These are phyloP conservation scores for Drosophila cognata DNA, from an alignment of 2,888 invertebrate genomes.

Conservation along the genomic window DNA sequence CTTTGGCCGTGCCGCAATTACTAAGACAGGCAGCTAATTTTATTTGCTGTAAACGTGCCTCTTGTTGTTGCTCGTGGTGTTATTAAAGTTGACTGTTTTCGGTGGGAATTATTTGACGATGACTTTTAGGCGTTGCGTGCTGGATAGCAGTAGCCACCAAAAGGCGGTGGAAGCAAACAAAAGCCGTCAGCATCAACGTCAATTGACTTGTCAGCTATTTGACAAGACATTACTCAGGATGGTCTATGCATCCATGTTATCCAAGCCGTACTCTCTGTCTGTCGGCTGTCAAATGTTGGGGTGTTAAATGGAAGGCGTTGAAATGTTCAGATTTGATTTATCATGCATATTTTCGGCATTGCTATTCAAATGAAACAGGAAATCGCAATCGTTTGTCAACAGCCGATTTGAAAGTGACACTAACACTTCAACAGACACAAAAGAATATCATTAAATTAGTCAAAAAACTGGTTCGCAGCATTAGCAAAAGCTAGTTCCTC, in stretches of 20 bases:
- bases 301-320: conserved; percentile 50
- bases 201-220: conserved; percentile 71
- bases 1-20: conserved; percentile 70
- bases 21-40: conserved; percentile 79
- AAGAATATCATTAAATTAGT: conserved; percentile 34
- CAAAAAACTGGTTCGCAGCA: conserved; percentile 66
- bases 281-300: not conserved
- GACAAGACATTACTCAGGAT: conserved; percentile 66
- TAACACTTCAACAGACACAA: conserved; percentile 43
- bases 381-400: conserved; percentile 32
- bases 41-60: conserved; percentile 73
- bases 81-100: conserved; percentile 37
- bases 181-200: conserved; percentile 47
- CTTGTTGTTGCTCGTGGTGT: conserved; percentile 19
- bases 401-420: conserved; percentile 63
- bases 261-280: not conserved
- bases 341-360: conserved; percentile 5
- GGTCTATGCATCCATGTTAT: conserved; percentile 41
- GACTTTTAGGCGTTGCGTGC: conserved; percentile 68
- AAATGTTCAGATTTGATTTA: conserved; percentile 31
- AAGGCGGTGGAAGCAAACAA: conserved; percentile 21
- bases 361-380: conserved; percentile 69
- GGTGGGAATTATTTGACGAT: conserved; percentile 66
- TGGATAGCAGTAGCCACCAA: conserved; percentile 53
- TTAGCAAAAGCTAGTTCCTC: conserved; percentile 43